Base-by-base conservation (phyloP, 2,113 vertebrate species). In the Pseudopodoces humilis region DNA sequence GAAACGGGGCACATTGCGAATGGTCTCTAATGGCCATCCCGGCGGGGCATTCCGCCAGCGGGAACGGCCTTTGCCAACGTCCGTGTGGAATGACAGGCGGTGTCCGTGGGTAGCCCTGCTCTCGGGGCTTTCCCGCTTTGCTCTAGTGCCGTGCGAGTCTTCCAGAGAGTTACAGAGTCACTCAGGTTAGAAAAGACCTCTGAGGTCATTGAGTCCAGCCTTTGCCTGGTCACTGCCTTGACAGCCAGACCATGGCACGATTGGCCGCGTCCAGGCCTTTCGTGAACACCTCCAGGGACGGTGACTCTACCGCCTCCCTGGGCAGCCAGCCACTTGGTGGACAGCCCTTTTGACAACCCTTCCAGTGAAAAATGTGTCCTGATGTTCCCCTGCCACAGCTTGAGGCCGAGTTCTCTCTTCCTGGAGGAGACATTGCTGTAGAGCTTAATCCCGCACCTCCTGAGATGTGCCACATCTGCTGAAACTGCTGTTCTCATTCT, bases 71-170 rank as follows among this genome's bases (percentile, higher is more conserved):
- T 30, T 50, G 76, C 1, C 3, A 20, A 7, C 9, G 11, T 17
- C 10, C 4, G 0, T n/a, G 44, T 13, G 68, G 17, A 35, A 7
- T 2, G 41, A 27, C 13, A 13, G 39, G 49, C 5, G 1, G 0
- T 8, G 60, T 68, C 21, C 10, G 35, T 6, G 11, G 7, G 24
- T 59, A 17, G 18, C 13, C 46, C 25, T 2, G 19, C 10, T 25
- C 9, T 35, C 17, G 1, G 33, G 30, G 21, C 10, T 24, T 15
- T 31, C 20, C 28, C 13, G 1, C 9, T 12, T 31, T 7, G 7
- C 20, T 30, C 8, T 19, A 0, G 19, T 37, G n/a, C 30, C 4
- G 0, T 3, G 15, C 0, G 1, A 4, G 0, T 6, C 7, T 28
- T 44, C 21, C 24, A 2, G 16, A 5, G 37, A 37, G 44, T 33